Percentiles rank a stretch among this genome's conserved stretches.
Evolutionary conservation across 2,797 vertebrate species (phyloP).

Genomic region (Arrhamphus sclerolepis): DNA sequence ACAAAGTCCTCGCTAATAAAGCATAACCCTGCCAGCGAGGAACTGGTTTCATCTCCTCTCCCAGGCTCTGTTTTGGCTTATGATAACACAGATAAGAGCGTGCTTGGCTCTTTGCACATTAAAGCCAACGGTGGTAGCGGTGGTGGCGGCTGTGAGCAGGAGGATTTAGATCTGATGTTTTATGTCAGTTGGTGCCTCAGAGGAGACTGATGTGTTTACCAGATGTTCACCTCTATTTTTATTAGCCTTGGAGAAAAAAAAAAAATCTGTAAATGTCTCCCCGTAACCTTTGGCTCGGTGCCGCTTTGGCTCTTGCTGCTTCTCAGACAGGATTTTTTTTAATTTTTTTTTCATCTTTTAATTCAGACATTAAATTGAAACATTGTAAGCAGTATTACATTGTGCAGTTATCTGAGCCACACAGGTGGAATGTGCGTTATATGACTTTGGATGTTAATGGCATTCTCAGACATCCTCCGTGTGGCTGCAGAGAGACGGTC

Average conservation of each 20-base stretch:
- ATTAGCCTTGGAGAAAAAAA: slow-evolving; percentile 62
- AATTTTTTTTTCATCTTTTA: slow-evolving; percentile 59
- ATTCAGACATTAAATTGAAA: slow-evolving; percentile 56
- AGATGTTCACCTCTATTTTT: slow-evolving; percentile 76
- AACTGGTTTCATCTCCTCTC: slow-evolving; percentile 65
- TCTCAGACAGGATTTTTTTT: slow-evolving; percentile 62
- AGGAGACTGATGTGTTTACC: slow-evolving; percentile 70
- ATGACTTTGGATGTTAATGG: slow-evolving; percentile 47
- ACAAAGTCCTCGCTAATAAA: slow-evolving; percentile 71
- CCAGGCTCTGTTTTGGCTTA: slow-evolving; percentile 59
- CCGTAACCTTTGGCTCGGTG: slow-evolving; percentile 45
- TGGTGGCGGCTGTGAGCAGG: slow-evolving; percentile 11
- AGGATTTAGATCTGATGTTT: slow-evolving; percentile 54
- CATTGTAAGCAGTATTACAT: slow-evolving; percentile 50
- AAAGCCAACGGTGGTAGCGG: slow-evolving; percentile 45
- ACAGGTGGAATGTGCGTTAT: slow-evolving; percentile 53
- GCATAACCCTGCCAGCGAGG: slow-evolving; percentile 70
- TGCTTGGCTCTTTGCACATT: slow-evolving; percentile 63
- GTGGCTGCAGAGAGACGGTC: slow-evolving; percentile 29
- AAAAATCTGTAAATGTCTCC: slow-evolving; percentile 40
- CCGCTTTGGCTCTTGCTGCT: slow-evolving; percentile 48
- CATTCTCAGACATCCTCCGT: slow-evolving; percentile 47
- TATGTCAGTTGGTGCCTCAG: slow-evolving; percentile 65
- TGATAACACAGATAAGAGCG: slow-evolving; percentile 65
- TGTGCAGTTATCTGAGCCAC: slow-evolving; percentile 39